Base-by-base conservation (phyloP, 2,797 vertebrate genomes). In the Muscicapa striata region DNA sequence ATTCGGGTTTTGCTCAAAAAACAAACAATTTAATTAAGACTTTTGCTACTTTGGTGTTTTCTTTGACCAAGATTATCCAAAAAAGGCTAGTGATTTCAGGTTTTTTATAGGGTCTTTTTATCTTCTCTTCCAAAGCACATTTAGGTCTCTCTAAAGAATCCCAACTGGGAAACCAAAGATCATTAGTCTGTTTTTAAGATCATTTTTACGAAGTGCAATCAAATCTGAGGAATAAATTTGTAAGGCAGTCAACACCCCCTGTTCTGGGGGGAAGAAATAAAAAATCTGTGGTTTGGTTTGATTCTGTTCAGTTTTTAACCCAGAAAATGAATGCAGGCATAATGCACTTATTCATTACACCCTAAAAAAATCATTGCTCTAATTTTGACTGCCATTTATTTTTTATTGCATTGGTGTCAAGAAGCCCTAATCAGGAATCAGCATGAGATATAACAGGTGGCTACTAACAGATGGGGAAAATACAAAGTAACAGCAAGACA, bases 391-490 rank as follows among this genome's bases (percentile, higher is more conserved):
- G 61, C 38, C 55, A 41, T 64, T 78, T 90, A 51, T 34, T 92
- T 94, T 80, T 72, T 72, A 84, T 83, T 72, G 17, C 49, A 64
- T 23, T 51, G 69, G 26, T 52, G 41, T 80, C 62, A 75, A 69
- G 43, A 89, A 51, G 32, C 51, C 51, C 40, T 91, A 88, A 78
- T 92, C 72, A 84, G 62, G 59, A 93, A 84, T 52, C 43, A 73
- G n/a, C 17, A 84, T 36, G 92, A 76, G 62, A 72, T 87, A 57
- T 73, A 91, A 69, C 94, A 95, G 91, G 93, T 95, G 89, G 79
- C 63, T 93, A 49, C 76, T 84, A 91, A 88, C 91, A 92, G 93
- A 94, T 91, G 84, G 84, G 26, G 36, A 86, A 92, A 95, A 87
- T 67, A 87, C 15, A 26, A 78, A 87, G 32, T 58, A 94, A 58